Percentiles rank a stretch among this genome's conserved stretches.
phyloP scores from a whole-genome alignment of 2,797 vertebrate genomes.

The Mormyrops attenuatus region DNA sequence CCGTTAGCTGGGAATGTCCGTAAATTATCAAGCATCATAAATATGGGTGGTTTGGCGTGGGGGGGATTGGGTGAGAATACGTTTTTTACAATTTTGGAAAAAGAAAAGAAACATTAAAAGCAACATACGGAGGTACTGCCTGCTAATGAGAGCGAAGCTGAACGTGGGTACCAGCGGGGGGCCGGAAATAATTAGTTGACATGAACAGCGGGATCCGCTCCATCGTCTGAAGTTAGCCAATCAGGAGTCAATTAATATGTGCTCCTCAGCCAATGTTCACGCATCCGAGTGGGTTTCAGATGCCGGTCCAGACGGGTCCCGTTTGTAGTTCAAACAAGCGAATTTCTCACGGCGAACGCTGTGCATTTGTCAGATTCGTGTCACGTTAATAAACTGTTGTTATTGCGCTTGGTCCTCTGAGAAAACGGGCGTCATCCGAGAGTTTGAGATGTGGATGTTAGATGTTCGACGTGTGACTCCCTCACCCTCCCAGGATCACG shows the following conservation, averaged over 20 bases:
- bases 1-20: too few species aligned
- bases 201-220: conserved; percentile 42
- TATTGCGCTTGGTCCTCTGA: background rate
- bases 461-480: background rate
- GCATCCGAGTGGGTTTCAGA: conserved; percentile 21
- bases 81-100: background rate
- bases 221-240: conserved; percentile 35
- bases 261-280: conserved; percentile 43
- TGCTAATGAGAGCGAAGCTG: conserved; percentile 43
- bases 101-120: background rate
- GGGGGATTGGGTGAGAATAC: background rate
- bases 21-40: background rate
- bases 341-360: background rate
- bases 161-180: conserved; percentile 45
- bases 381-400: background rate
- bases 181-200: conserved; percentile 55
- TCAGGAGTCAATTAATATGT: conserved; percentile 46
- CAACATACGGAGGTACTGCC: background rate
- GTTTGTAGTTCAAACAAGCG: conserved; percentile 49
- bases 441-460: background rate
- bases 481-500: background rate
- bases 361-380: background rate
- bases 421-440: background rate
- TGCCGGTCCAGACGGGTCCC: conserved; percentile 27
- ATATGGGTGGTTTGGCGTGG: background rate